These are phyloP conservation scores for Alviniconcha marisindica DNA, from an alignment of 1,140 invertebrate genomes.

Conservation along the genomic window DNA sequence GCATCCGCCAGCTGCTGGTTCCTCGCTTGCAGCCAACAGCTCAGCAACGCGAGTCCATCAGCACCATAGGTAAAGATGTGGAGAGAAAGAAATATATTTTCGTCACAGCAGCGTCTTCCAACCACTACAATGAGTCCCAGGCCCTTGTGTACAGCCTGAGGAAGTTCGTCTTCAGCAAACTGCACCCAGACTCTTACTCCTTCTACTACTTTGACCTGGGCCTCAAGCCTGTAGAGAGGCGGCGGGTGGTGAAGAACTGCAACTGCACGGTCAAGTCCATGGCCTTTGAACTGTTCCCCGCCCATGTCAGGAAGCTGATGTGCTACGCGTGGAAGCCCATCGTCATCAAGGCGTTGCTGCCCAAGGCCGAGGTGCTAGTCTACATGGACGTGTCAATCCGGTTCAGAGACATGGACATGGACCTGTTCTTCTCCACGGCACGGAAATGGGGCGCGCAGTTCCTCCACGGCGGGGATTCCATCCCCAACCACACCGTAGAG, in stretches of 20 bases:
- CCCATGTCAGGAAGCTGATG: not conserved
- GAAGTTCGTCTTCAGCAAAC: slow-evolving; percentile 17
- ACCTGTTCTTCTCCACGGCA: slow-evolving; percentile 15
- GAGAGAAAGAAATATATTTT: slow-evolving; percentile 13
- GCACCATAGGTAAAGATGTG: not conserved
- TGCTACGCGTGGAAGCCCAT: slow-evolving; percentile 33
- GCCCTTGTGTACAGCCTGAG: slow-evolving; percentile 22
- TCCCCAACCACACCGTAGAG: slow-evolving; percentile 32
- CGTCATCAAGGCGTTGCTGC: slow-evolving; percentile 29
- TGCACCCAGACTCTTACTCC: not conserved
- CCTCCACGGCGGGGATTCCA: slow-evolving; percentile 5
- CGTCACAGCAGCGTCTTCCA: slow-evolving; percentile 34
- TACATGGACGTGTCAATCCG: slow-evolving; percentile 34
- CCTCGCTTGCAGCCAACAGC: slow-evolving; percentile 6
- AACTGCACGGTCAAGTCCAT: slow-evolving; percentile 25
- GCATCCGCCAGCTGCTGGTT: slow-evolving; percentile 21
- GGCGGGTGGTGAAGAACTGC: slow-evolving; percentile 30
- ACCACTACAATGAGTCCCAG: slow-evolving; percentile 38
- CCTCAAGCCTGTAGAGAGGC: slow-evolving; percentile 8
- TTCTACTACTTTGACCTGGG: slow-evolving; percentile 34
- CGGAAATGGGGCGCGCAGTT: slow-evolving; percentile 24
- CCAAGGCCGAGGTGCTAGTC: slow-evolving; percentile 29
- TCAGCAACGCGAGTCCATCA: not conserved
- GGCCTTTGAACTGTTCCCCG: not conserved
- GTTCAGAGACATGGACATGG: slow-evolving; percentile 31